phyloP scores from a whole-genome alignment of 2,797 vertebrate species.

The Manis crassicaudata region DNA sequence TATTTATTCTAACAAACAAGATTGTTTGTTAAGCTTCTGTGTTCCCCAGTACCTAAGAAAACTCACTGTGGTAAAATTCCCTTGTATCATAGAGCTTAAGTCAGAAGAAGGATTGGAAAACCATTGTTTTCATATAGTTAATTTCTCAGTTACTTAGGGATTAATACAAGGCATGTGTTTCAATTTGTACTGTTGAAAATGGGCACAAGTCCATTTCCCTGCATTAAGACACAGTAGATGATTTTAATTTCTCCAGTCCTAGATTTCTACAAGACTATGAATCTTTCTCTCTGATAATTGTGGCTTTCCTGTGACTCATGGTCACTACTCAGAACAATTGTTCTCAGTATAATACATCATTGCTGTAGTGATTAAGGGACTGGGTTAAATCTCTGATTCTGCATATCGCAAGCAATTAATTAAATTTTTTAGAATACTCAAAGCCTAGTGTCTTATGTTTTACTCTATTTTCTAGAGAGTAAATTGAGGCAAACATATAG shows the following conservation, averaged over 20 bases:
- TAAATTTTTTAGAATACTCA: not conserved
- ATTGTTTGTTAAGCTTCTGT: not conserved
- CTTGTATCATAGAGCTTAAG: not conserved
- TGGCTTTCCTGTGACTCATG: not conserved
- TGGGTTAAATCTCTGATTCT: not conserved
- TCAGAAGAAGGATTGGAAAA: not conserved
- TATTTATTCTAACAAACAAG: not conserved
- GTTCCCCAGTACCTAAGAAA: not conserved
- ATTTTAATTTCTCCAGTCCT: not conserved
- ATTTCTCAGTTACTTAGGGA: not conserved
- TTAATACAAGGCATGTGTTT: not conserved
- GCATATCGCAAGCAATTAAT: not conserved
- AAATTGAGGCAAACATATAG: not conserved
- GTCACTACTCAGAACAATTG: not conserved
- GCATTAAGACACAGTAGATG: not conserved
- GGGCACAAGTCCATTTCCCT: not conserved
- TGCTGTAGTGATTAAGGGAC: not conserved
- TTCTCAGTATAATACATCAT: not conserved
- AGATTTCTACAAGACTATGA: not conserved
- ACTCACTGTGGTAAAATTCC: not conserved
- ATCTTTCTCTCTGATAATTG: not conserved
- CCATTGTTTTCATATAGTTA: not conserved
- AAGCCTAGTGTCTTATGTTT: not conserved
- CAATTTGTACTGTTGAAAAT: not conserved
- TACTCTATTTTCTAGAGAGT: not conserved